Evolutionary conservation across 1,140 invertebrate species (phyloP).

Genomic region (Cataglyphis hispanica): DNA sequence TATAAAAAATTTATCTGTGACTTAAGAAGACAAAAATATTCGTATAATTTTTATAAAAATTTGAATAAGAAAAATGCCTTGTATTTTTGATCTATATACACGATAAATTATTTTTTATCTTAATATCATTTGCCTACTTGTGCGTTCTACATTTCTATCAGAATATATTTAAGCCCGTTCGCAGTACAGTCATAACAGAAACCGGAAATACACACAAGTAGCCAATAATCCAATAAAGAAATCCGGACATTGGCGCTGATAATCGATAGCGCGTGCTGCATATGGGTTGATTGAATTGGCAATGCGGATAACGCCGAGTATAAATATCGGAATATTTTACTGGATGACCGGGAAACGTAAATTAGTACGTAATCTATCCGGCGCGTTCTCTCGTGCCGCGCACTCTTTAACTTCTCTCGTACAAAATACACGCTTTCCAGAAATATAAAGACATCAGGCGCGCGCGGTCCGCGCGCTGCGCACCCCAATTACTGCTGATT

Average conservation of each 20-base stretch:
- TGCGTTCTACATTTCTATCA: neutral
- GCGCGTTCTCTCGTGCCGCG: constrained; percentile 30
- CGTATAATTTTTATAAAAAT: neutral
- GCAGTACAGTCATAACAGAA: neutral
- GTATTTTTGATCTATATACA: neutral
- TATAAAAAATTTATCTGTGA: constrained; percentile 25
- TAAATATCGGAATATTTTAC: neutral
- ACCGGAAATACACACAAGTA: neutral
- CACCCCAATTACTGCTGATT: constrained; percentile 72
- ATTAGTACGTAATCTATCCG: constrained; percentile 10
- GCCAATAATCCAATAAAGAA: constrained; percentile 17
- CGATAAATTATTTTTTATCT: neutral
- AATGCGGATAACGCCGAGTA: constrained; percentile 3
- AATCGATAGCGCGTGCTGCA: constrained; percentile 28
- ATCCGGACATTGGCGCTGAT: neutral
- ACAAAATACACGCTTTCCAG: constrained; percentile 44
- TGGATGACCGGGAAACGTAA: neutral
- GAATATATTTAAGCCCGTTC: neutral
- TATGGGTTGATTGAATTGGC: constrained; percentile 31
- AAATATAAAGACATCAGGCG: constrained; percentile 66
- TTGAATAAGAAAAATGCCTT: neutral
- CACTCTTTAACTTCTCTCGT: constrained; percentile 27
- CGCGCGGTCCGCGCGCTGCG: constrained; percentile 49
- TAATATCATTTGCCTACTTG: too few species aligned
- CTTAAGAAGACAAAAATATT: neutral